phyloP scores from a whole-genome alignment of 2,797 vertebrate species.

The Sebastes minor region DNA sequence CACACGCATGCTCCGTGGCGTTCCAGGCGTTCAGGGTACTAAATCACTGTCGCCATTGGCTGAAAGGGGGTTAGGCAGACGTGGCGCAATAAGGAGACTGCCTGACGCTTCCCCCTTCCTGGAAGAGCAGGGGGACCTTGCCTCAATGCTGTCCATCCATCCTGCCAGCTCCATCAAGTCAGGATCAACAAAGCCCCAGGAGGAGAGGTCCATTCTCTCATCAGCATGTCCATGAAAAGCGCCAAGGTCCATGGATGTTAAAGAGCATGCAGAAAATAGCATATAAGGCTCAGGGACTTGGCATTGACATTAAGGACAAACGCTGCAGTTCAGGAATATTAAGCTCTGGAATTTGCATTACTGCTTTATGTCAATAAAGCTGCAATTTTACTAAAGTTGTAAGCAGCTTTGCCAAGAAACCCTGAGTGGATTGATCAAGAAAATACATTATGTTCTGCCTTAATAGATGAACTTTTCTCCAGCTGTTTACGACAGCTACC shows the following conservation, averaged over 20 bases:
- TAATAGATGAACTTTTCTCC: conserved; percentile 6
- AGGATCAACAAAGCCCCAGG: conserved; percentile 27
- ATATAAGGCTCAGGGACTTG: conserved; percentile 3
- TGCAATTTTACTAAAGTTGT: conserved; percentile 15
- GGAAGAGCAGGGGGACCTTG: conserved; percentile 48
- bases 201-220: conserved; percentile 8
- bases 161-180: conserved; percentile 40
- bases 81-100: conserved; percentile 44
- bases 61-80: conserved; percentile 55
- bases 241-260: neutral
- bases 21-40: conserved; percentile 34
- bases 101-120: conserved; percentile 24
- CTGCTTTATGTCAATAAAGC: conserved; percentile 12
- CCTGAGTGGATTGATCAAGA: conserved; percentile 32
- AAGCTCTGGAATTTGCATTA: conserved; percentile 15
- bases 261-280: conserved; percentile 17
- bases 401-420: conserved; percentile 43
- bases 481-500: conserved; percentile 27
- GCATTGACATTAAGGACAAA: conserved; percentile 37
- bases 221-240: conserved; percentile 21
- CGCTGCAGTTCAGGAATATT: conserved; percentile 19
- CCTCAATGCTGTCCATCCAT: conserved; percentile 50
- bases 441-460: conserved; percentile 13
- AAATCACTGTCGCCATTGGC: conserved; percentile 68
- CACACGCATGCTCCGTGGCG: conserved; percentile 1